Base-by-base conservation (phyloP, 2,888 invertebrate genomes). In the Cephonodes hylas region DNA sequence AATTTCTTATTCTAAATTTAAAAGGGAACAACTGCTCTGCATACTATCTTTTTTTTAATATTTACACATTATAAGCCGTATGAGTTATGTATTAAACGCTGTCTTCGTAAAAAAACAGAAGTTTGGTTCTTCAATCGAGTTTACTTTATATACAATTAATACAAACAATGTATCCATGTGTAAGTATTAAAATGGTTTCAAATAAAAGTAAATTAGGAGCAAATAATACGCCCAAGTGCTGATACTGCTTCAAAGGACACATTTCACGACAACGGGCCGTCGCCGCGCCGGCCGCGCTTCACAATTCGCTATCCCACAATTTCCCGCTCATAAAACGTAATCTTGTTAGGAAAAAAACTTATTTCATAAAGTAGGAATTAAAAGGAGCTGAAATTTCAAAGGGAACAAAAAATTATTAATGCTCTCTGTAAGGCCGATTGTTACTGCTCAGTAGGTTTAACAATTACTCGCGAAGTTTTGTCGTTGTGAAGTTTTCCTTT, bases 301-400 rank as follows among this genome's bases (percentile, higher is more conserved):
- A 75, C 79, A 88, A 87, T 86, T 88, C 86, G 85, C 89, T 89
- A 88, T 86, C 83, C 86, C 75, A 79, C 88, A 89, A 91, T 90
- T 90, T 86, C 80, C 83, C 78, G 74, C 81, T 82, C 88, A 83
- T 91, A 88, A 90, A 90, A 86, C 74, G 84, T 89, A 90, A 91
- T 89, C 88, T 86, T 84, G 89, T 92, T 90, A 89, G 66, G 79
- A 76, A 80, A 78, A 84, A 86, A 91, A 90, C 87, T 91, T 91
- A 88, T 90, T 91, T 88, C 86, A 89, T 86, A 89, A 89, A 88
- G 83, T 77, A 80, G 73, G 77, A 88, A 88, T 89, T 87, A 88
- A 89, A 88, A 83, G 79, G 68, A 74, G 68, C 69, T 70, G 73
- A 69, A 79, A 76, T 75, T 80, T 70, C 73, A 69, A 70, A 64